Percentiles rank a stretch among this genome's conserved stretches.
phyloP scores from a whole-genome alignment of 2,888 invertebrate species.

The Coelogynopora nodosa region DNA sequence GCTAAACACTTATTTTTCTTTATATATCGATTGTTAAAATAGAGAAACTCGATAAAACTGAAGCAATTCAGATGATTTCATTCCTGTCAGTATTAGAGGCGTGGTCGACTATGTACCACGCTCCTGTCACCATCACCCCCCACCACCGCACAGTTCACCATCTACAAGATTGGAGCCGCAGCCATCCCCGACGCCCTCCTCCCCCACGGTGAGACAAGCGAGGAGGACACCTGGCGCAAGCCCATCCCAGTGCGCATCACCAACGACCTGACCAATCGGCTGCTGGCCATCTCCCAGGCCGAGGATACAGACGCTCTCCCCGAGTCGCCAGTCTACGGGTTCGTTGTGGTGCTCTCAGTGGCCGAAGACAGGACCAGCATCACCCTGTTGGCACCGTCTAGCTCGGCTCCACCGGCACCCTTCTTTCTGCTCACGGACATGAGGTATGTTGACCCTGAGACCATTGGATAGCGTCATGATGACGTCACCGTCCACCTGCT shows the following conservation, averaged over 20 bases:
- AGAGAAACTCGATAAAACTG: no score
- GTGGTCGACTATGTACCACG: no score
- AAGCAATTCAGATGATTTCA: no score
- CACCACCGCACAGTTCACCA: no score
- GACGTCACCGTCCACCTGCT: no score
- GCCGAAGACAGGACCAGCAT: slow-evolving; percentile 34
- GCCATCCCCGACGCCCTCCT: slow-evolving; percentile 39
- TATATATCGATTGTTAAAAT: no score
- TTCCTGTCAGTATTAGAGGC: no score
- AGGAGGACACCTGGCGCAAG: slow-evolving; percentile 43
- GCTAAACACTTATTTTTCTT: no score
- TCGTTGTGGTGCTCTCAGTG: slow-evolving; percentile 43
- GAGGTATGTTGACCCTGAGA: slow-evolving; percentile 40
- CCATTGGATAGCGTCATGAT: no score
- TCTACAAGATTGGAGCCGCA: slow-evolving; percentile 39
- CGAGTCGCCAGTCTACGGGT: slow-evolving; percentile 42
- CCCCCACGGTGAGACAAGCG: slow-evolving; percentile 35
- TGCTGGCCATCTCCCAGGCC: slow-evolving; percentile 45
- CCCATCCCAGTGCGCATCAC: slow-evolving; percentile 22
- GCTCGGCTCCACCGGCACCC: neutral
- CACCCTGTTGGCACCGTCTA: slow-evolving; percentile 33
- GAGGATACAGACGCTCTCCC: slow-evolving; percentile 37
- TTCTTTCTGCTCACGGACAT: slow-evolving; percentile 36
- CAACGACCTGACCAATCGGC: slow-evolving; percentile 18
- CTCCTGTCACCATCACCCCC: no score